These are phyloP conservation scores for Melanotaenia maccullochi DNA, from an alignment of 2,797 vertebrate genomes.

Conservation along the genomic window DNA sequence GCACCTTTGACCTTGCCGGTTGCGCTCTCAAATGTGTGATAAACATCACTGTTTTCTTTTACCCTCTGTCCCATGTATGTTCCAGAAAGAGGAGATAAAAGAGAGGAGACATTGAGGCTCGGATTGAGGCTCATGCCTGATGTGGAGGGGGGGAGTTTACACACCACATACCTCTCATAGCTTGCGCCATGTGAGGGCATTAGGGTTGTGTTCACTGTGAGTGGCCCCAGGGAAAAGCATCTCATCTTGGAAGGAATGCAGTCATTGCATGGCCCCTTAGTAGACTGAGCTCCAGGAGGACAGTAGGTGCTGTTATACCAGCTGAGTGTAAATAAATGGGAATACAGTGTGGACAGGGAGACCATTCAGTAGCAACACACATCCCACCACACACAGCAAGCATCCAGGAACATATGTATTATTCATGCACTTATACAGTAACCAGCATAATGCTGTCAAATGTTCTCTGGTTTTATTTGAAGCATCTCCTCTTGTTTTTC, in stretches of 20 bases:
- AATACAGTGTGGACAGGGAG: constrained; percentile 43
- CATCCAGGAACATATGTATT: constrained; percentile 14
- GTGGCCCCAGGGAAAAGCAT: constrained; percentile 63
- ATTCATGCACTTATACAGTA: constrained; percentile 26
- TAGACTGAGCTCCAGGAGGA: constrained; percentile 59
- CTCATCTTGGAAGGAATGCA: constrained; percentile 75
- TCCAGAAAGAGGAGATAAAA: constrained; percentile 25
- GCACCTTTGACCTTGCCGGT: constrained; percentile 58
- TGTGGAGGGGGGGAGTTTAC: constrained; percentile 39
- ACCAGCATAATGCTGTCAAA: constrained; percentile 4
- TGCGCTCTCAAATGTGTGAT: constrained; percentile 45
- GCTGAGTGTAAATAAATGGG: constrained; percentile 49
- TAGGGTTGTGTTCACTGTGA: constrained; percentile 52
- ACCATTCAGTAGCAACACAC: constrained; percentile 37
- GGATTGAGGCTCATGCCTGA: constrained; percentile 46
- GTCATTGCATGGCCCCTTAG: constrained; percentile 47
- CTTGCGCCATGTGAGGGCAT: constrained; percentile 65
- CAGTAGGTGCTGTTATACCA: constrained; percentile 76
- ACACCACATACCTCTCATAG: constrained; percentile 70
- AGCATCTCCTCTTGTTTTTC: constrained; percentile 2
- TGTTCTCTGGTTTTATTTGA: neutral
- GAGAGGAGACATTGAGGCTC: constrained; percentile 20
- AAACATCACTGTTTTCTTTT: constrained; percentile 50
- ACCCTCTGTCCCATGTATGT: constrained; percentile 23
- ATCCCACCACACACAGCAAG: constrained; percentile 24